phyloP scores from a whole-genome alignment of 2,888 invertebrate genomes.

The Eumerus sabulonum region DNA sequence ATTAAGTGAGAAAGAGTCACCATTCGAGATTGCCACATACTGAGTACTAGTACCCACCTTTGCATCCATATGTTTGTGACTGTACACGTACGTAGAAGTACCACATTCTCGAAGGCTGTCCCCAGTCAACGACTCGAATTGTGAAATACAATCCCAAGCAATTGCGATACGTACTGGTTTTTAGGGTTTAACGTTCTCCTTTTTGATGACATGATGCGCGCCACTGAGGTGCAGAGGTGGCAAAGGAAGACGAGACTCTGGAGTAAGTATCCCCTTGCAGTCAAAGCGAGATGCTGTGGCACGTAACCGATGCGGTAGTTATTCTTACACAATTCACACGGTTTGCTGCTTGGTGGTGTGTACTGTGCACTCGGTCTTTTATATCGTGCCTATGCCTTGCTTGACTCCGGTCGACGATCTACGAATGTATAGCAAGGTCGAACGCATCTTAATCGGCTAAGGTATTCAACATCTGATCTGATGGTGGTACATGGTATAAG shows the following conservation, averaged over 20 bases:
- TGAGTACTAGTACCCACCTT: not conserved
- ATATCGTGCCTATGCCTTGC: no score
- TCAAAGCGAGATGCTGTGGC: constrained; percentile 19
- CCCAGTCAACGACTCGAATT: constrained; percentile 27
- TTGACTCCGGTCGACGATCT: constrained; percentile 45
- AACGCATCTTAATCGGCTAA: constrained; percentile 36
- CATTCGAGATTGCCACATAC: no score
- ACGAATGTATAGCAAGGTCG: constrained; percentile 59
- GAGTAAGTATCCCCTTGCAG: constrained; percentile 23
- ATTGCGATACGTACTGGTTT: constrained; percentile 44
- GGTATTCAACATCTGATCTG: constrained; percentile 30
- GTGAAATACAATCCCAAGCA: constrained; percentile 48
- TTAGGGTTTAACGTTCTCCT: constrained; percentile 55
- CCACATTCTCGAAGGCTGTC: no score
- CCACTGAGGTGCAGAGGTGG: no score
- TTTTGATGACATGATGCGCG: not conserved
- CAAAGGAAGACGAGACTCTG: not conserved
- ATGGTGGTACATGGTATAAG: constrained; percentile 4
- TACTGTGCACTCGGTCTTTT: not conserved
- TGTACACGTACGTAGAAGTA: no score
- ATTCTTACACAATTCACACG: constrained; percentile 62
- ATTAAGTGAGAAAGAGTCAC: no score
- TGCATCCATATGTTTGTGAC: no score
- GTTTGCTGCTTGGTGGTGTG: constrained; percentile 21
- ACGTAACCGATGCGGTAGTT: constrained; percentile 32